Evolutionary conservation across 2,888 invertebrate genomes (phyloP), one percentile per base, ranked within the genome.

Genomic region (Heteromyza rotundicornis): DNA sequence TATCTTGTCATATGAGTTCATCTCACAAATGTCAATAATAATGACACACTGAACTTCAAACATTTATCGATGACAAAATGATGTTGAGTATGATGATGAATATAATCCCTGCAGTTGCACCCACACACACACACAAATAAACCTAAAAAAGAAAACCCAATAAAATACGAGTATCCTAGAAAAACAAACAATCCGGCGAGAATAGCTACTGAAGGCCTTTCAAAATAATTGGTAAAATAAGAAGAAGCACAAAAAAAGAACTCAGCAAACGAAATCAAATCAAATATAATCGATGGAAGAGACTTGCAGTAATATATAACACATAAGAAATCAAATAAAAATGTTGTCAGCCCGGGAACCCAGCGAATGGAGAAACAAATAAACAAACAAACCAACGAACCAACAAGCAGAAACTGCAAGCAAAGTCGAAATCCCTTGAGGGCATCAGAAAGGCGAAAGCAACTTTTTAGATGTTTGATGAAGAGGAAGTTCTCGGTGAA

Each of bases 201-300:
- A 35, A 19, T 49, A 32, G 52, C 16, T 32, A 32, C 12, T 64
- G 53, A 62, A 67, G 63, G 62, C 56, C 62, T 47, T 68, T 66
- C 62, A 66, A 67, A 64, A 64, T 68, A 68, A 68, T 67, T 67
- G 64, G 24, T 22, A 55, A 63, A 35, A 52, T 19, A 56, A 44
- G 47, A 40, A 53, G 19, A 14, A 58, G 12, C 40, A 57, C 24
- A 40, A 40, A 40, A 40, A 40, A 40, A n/a, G 40, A 40, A 40
- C 3, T 7, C 40, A 58, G 36, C 32, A 61, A 61, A 56, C 51
- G 23, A 51, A 57, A 61, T n/a, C n/a, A n/a, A n/a, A n/a, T 60
- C 52, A 62, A 50, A 49, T 62, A 62, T 58, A 57, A 56, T 47
- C 53, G 40, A 57, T 50, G 35, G 47, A 16, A 20, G 27, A 27